Base-by-base conservation (phyloP, 2,888 invertebrate genomes). In the Ypsolopha sequella region DNA sequence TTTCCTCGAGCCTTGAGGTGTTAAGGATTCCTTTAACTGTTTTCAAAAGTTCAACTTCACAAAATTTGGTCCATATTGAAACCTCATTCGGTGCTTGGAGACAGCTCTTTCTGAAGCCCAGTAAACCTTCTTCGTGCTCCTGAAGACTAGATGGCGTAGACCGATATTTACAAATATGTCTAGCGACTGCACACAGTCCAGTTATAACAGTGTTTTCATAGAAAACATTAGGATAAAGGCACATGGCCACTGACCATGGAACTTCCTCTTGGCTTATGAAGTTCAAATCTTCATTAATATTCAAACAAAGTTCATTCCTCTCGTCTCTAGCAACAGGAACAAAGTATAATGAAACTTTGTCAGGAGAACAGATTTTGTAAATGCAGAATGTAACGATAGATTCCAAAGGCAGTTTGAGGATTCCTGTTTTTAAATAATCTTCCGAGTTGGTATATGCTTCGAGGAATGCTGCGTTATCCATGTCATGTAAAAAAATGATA, bases 51-150 rank as follows among this genome's bases (percentile, higher is more conserved):
- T 96, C 94, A 4, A 94, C 88, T 86, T 97, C 97, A 85, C 97
- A 97, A 70, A 96, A 96, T 64, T 93, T 93, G 0, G 97, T 97
- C 97, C 96, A 97, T 41, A 94, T 87, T 7, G 96, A 95, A 7
- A 90, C 89, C 78, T 96, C 96, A 34, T 95, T 92, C 51, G 95
- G 95, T 1, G 95, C 92, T 62, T 93, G 88, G 10, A 96, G 80
- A 65, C 95, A 95, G 51, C 93, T 90, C 55, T 89, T 90, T 54
- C 95, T 91, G 65, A 95, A 96, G 1, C 96, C 95, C 10, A 96
- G 80, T 43, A 95, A 73, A 14, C 85, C 77, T 49, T 86, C 81
- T 45, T 81, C 81, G 49, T 80, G 78, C 58, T 81, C 84, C 24
- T 65, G 59, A 2, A 53, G 9, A 41, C 65, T 60, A 6, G 51